These are phyloP conservation scores for Hyperoplus immaculatus DNA, from an alignment of 2,797 vertebrate genomes.

Conservation along the genomic window DNA sequence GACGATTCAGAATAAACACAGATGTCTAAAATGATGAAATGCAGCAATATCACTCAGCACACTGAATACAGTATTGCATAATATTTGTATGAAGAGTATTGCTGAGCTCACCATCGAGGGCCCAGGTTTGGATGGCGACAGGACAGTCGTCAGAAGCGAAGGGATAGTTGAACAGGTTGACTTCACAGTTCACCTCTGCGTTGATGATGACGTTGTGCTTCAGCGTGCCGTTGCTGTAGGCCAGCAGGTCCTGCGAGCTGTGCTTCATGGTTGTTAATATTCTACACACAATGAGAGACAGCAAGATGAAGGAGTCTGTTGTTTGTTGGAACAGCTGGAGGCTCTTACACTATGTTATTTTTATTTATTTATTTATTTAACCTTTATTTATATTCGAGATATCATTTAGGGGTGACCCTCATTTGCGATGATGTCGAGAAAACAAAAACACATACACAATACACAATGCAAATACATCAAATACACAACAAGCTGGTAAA, in stretches of 20 bases:
- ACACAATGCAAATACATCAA: too few relatives aligned
- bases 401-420: too few relatives aligned
- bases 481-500: too few relatives aligned
- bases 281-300: constrained; percentile 52
- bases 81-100: background rate
- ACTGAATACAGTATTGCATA: background rate
- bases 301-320: background rate
- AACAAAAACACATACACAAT: too few relatives aligned
- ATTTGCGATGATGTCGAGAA: too few relatives aligned
- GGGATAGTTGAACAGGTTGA: constrained; percentile 85
- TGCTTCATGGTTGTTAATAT: constrained; percentile 54
- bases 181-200: constrained; percentile 75
- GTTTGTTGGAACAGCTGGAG: background rate
- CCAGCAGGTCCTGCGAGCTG: constrained; percentile 69
- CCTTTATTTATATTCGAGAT: too few relatives aligned
- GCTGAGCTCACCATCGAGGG: constrained; percentile 53
- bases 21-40: background rate
- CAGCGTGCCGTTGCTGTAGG: constrained; percentile 71
- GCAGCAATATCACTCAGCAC: background rate
- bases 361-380: too few relatives aligned
- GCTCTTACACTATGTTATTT: background rate
- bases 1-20: background rate
- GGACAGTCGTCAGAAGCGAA: constrained; percentile 78
- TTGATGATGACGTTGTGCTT: constrained; percentile 62
- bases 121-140: constrained; percentile 78